Percentiles rank a stretch among this genome's conserved stretches.
Conservation (phyloP, 1,140 invertebrate genomes). For the Aporrectodea caliginosa region DNA sequence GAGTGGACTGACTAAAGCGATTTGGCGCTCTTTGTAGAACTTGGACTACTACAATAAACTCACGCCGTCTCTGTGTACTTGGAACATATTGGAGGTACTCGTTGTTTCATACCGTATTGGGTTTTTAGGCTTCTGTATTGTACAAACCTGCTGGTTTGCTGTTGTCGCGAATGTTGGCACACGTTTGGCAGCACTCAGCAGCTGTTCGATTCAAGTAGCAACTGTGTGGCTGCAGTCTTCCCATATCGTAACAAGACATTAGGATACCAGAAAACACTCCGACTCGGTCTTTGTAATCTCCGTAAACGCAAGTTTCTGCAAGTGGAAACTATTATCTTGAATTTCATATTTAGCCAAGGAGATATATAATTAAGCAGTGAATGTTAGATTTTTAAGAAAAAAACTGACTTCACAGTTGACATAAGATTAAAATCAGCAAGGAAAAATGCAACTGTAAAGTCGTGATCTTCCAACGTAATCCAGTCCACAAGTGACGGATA, state of each 20-base stretch:
- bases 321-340: too few relatives aligned
- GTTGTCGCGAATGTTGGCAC: constrained; percentile 1
- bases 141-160: not conserved
- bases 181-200: constrained; percentile 5
- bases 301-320: constrained; percentile 13
- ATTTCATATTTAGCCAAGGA: too few relatives aligned
- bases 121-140: not conserved
- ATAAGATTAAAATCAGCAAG: too few relatives aligned
- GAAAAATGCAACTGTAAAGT: not conserved
- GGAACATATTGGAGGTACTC: too few relatives aligned
- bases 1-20: not conserved
- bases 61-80: too few relatives aligned
- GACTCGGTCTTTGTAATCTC: constrained; percentile 1
- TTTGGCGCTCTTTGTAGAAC: not conserved
- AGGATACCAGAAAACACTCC: not conserved
- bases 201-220: not conserved
- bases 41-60: not conserved
- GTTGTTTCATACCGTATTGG: not conserved
- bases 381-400: too few relatives aligned
- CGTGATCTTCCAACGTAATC: not conserved
- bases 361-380: too few relatives aligned
- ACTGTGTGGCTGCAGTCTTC: not conserved
- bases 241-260: not conserved
- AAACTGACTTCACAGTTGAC: too few relatives aligned
- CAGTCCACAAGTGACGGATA: not conserved